Percentiles rank a stretch among this genome's conserved stretches.
phyloP scores from a whole-genome alignment of 2,113 vertebrate genomes.

The Craseonycteris thonglongyai region DNA sequence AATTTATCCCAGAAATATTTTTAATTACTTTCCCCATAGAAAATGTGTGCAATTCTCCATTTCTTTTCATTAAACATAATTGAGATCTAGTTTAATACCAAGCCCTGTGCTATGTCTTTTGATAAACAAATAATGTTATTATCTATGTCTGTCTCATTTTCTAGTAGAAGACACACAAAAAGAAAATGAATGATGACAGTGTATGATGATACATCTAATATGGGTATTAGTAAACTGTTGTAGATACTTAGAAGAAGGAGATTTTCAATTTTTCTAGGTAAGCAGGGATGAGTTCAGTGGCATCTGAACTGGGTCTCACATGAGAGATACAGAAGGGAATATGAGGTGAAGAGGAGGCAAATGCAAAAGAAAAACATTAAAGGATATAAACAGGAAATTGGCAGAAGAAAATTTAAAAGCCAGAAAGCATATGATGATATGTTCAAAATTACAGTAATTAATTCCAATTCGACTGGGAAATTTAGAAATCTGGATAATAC shows the following conservation, averaged over 20 bases:
- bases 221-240: background rate
- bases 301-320: background rate
- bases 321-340: background rate
- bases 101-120: background rate
- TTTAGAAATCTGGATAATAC: background rate
- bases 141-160: background rate
- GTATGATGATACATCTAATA: background rate
- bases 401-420: background rate
- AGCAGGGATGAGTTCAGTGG: background rate
- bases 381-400: background rate
- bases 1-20: background rate
- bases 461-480: background rate
- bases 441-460: background rate
- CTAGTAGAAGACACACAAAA: background rate
- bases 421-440: background rate
- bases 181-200: background rate
- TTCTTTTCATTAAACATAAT: background rate
- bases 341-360: background rate
- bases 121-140: background rate
- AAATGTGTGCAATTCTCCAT: background rate
- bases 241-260: background rate
- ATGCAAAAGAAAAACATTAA: background rate
- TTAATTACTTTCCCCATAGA: background rate
- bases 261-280: background rate
- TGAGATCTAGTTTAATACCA: background rate